Evolutionary conservation across 2,113 vertebrate genomes (phyloP), one percentile per base, ranked within the genome.

Genomic region (Mus pahari): DNA sequence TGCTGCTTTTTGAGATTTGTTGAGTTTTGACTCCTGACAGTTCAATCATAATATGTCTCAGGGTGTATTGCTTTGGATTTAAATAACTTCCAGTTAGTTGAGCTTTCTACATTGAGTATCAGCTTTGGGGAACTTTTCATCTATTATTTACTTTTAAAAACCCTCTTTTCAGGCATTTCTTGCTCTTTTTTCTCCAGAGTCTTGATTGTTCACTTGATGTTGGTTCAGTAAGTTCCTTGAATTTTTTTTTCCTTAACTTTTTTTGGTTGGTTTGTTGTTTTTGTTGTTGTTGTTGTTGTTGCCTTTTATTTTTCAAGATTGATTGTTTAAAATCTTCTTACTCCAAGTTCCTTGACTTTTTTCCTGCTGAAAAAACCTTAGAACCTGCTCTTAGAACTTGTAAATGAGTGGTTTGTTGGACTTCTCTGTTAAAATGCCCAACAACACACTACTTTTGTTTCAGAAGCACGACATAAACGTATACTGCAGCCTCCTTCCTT

Each of bases 401-500:
- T 83, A 50, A 84, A 13, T 24, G 1, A 53, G 36, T 31, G 64
- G 26, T 39, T 66, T 60, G 66, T 79, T 14, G 64, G 58, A 33
- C 11, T 82, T 90, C 66, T 62, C 55, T 14, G 16, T 68, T 64
- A 86, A 96, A 89, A 66, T 66, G 39, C 90, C 14, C 50, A 26
- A 22, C 78, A 83, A 90, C 70, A 42, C 53, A 26, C 19, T 79
- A 66, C 78, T 96, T 95, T 94, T 92, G 71, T 95, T 92, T 90
- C 55, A 87, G 31, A 90, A 95, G 86, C 19, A 53, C 9, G 48
- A 81, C 26, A 78, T 42, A n/a, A n/a, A n/a, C n/a, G n/a, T n/a
- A 22, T 68, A 55, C 39, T 71, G 24, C 24, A 68, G 50, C 19
- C 7, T 10, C 60, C 60, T 33, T 96, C 90, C 89, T 90, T 73